Evolutionary conservation across 2,797 vertebrate genomes (phyloP).

Genomic region (Tolypeutes matacus): DNA sequence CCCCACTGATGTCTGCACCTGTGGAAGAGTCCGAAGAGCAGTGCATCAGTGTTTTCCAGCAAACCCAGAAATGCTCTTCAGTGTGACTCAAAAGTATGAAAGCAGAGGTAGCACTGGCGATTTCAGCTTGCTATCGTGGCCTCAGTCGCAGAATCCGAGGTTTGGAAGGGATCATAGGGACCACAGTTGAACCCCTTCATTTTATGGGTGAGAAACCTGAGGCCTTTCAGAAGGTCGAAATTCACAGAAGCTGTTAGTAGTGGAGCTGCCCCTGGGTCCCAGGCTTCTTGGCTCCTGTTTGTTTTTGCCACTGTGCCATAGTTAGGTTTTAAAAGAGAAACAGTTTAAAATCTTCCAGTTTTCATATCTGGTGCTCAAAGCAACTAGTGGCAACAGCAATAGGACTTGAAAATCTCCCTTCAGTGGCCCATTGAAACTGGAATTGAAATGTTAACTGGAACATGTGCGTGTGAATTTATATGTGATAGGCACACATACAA

Average conservation of each 20-base stretch:
- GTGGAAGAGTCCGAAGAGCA: slow-evolving; percentile 1
- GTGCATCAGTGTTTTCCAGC: accelerated
- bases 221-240: not conserved
- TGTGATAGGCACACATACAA: not conserved
- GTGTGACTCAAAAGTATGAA: not conserved
- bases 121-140: accelerated
- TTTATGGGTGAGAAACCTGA: not conserved
- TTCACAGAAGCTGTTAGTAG: not conserved
- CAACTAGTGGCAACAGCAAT: accelerated
- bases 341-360: not conserved
- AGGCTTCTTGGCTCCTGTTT: not conserved
- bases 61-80: not conserved
- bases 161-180: not conserved
- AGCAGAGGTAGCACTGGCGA: accelerated
- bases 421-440: not conserved
- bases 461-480: no score
- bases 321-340: not conserved
- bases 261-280: no score
- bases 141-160: not conserved
- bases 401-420: not conserved
- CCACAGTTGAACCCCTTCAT: accelerated
- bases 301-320: not conserved
- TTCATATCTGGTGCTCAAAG: not conserved
- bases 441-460: not conserved
- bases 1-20: slow-evolving; percentile 92